Evolutionary conservation across 2,888 invertebrate species (phyloP).

Genomic region (Scaptomyza reducta): DNA sequence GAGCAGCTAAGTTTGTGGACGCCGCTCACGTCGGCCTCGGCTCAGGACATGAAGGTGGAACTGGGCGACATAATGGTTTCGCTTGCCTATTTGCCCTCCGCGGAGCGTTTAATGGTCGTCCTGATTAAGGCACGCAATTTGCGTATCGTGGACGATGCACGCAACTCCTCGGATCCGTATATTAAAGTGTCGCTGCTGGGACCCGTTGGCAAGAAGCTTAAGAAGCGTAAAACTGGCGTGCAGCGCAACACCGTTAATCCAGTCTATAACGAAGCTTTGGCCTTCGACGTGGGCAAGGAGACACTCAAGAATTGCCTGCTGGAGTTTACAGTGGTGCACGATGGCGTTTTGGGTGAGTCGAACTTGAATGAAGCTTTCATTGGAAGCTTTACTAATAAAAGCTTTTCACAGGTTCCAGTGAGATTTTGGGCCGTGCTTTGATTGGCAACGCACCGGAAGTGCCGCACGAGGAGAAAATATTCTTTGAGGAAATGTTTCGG

Average conservation of each 20-base stretch:
- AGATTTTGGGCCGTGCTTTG: constrained; percentile 85
- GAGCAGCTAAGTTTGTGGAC: constrained; percentile 86
- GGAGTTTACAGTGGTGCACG: constrained; percentile 87
- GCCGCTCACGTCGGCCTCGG: constrained; percentile 85
- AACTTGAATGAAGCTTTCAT: too few relatives aligned
- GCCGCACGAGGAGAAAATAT: constrained; percentile 85
- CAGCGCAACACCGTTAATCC: constrained; percentile 94
- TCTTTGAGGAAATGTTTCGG: constrained; percentile 86
- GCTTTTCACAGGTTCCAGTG: constrained; percentile 85
- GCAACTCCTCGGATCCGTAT: constrained; percentile 96
- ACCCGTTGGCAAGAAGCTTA: constrained; percentile 94
- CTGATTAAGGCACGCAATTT: constrained; percentile 96
- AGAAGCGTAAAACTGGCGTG: constrained; percentile 96
- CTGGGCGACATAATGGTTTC: constrained; percentile 96
- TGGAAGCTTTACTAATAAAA: not conserved
- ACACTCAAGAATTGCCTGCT: constrained; percentile 85
- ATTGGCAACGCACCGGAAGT: constrained; percentile 85
- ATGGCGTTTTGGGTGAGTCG: constrained; percentile 85
- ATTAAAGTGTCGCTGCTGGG: constrained; percentile 95
- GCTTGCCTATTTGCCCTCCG: constrained; percentile 95
- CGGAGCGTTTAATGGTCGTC: constrained; percentile 94
- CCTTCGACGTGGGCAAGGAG: constrained; percentile 93
- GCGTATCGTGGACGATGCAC: constrained; percentile 95
- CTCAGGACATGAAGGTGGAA: constrained; percentile 88
- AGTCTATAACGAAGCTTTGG: constrained; percentile 96